A percentile compares a stretch with the other conserved stretches of the same genome.
Evolutionary conservation across 2,888 invertebrate genomes (phyloP).

Genomic region (Epinotia bilunana): DNA sequence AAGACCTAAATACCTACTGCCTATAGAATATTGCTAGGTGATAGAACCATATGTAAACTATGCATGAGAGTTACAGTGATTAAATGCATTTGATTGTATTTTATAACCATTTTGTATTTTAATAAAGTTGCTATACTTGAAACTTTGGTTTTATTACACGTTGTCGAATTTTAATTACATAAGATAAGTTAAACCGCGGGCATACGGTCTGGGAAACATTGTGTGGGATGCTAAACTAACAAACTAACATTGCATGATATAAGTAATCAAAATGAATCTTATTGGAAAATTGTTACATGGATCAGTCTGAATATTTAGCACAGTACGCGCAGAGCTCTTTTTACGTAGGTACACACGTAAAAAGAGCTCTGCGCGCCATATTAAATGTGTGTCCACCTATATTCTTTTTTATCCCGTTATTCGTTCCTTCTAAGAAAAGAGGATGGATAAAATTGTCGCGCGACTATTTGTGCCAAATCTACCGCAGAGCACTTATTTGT

Average conservation of each 20-base stretch:
- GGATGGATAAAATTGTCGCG: background rate
- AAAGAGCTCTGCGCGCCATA: too few relatives aligned
- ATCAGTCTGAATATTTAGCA: constrained; percentile 2
- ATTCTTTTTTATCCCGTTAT: background rate
- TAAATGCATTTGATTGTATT: constrained; percentile 84
- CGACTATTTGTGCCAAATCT: background rate
- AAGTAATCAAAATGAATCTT: background rate
- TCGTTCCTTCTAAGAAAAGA: background rate
- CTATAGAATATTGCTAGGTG: constrained; percentile 53
- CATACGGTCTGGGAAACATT: constrained; percentile 16
- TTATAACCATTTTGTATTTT: constrained; percentile 84
- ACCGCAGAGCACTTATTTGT: background rate
- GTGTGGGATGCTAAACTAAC: constrained; percentile 31
- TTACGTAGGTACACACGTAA: too few relatives aligned
- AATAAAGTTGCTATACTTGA: constrained; percentile 84
- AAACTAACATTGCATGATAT: constrained; percentile 42
- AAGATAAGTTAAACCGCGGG: background rate
- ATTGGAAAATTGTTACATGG: constrained; percentile 17
- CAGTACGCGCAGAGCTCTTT: too few relatives aligned
- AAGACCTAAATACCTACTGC: constrained; percentile 38
- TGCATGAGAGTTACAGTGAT: constrained; percentile 79
- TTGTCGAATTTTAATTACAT: constrained; percentile 32
- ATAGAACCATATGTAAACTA: constrained; percentile 56
- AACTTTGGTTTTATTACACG: constrained; percentile 66
- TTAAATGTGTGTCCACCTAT: too few relatives aligned